Conservation (phyloP, 2,113 vertebrate species). For the Himantopus leucocephalus region DNA sequence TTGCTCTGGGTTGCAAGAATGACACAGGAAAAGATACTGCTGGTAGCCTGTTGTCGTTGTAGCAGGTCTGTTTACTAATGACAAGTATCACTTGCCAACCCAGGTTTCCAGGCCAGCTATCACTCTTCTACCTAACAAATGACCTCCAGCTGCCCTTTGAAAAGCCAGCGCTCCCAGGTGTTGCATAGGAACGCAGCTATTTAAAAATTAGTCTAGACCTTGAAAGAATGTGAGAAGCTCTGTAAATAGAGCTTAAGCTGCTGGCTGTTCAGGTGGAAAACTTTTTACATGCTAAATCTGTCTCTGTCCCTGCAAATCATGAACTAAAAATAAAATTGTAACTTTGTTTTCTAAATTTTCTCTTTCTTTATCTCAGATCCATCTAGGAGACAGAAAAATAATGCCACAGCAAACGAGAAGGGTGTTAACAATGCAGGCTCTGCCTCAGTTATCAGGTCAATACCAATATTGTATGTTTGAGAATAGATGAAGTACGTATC, state of each 20-base stretch:
- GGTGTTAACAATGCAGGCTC: background rate
- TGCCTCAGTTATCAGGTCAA: background rate
- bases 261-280: background rate
- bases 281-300: background rate
- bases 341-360: background rate
- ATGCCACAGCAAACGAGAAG: background rate
- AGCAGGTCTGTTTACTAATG: background rate
- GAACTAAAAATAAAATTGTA: background rate
- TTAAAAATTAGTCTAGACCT: background rate
- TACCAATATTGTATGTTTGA: background rate
- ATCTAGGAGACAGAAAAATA: background rate
- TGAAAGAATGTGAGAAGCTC: background rate
- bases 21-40: background rate
- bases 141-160: background rate
- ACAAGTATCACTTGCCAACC: background rate
- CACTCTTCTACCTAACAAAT: background rate
- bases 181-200: background rate
- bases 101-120: background rate
- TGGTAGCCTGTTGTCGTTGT: background rate
- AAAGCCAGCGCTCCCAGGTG: background rate
- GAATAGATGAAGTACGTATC: background rate
- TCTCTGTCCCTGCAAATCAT: background rate
- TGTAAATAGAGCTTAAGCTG: background rate
- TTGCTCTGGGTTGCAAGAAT: background rate
- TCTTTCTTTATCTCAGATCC: background rate